phyloP scores from a whole-genome alignment of 1,140 invertebrate species.

The Drosophila neocordata region DNA sequence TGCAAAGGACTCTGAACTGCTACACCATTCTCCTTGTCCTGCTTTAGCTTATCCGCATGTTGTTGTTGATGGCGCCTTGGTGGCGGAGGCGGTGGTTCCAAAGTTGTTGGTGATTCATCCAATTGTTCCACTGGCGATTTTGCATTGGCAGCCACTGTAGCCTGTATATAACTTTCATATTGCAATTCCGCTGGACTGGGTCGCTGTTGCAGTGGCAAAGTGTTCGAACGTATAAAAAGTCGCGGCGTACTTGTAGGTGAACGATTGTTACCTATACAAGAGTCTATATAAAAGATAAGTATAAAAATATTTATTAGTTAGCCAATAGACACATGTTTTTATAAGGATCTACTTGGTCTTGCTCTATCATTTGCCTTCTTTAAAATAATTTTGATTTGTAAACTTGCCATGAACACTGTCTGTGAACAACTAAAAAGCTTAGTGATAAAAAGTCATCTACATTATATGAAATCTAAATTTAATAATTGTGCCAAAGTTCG shows the following conservation, averaged over 20 bases:
- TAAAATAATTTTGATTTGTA: conserved; percentile 74
- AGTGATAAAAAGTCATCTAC: conserved; percentile 23
- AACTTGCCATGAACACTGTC: conserved; percentile 62
- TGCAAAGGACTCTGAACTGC: conserved; percentile 36
- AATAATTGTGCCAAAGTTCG: conserved; percentile 62
- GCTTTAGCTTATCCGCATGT: conserved; percentile 27
- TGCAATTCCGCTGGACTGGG: conserved; percentile 75
- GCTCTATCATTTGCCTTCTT: conserved; percentile 37
- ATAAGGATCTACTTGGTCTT: conserved; percentile 19
- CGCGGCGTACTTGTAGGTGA: conserved; percentile 58
- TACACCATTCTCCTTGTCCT: conserved; percentile 36
- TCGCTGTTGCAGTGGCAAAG: conserved; percentile 68
- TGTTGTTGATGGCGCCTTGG: conserved; percentile 62
- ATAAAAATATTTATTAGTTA: background rate
- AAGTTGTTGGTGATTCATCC: conserved; percentile 26
- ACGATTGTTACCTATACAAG: conserved; percentile 74
- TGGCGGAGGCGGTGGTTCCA: conserved; percentile 59
- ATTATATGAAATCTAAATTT: conserved; percentile 49
- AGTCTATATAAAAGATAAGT: conserved; percentile 49
- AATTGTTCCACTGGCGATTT: conserved; percentile 77
- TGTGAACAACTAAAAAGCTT: conserved; percentile 42
- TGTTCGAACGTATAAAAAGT: conserved; percentile 65
- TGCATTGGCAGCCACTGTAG: conserved; percentile 78
- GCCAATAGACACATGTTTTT: background rate
- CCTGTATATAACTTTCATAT: conserved; percentile 79